Evolutionary conservation across 2,113 vertebrate genomes (phyloP).

Genomic region (Thalassarche chlororhynchos): DNA sequence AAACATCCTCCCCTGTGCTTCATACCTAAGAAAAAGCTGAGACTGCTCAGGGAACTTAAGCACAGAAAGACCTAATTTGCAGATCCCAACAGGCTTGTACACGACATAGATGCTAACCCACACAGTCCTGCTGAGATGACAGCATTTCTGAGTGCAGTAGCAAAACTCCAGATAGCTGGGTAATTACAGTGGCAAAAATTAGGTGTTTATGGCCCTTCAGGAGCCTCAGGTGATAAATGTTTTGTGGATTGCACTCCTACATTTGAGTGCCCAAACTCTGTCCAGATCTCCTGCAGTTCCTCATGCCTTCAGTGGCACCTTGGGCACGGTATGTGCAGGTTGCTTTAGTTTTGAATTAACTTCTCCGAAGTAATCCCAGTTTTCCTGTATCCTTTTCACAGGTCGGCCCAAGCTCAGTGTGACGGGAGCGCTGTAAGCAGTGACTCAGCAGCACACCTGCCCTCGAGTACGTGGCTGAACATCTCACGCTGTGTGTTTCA

Average conservation of each 20-base stretch:
- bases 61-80: slow-evolving; percentile 43
- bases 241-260: slow-evolving; percentile 8
- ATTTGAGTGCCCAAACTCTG: neutral
- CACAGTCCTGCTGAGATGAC: slow-evolving; percentile 45
- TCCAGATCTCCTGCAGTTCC: neutral
- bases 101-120: slow-evolving; percentile 14
- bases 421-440: neutral
- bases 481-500: neutral
- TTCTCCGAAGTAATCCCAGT: neutral
- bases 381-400: neutral
- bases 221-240: slow-evolving; percentile 44
- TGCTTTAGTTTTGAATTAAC: neutral
- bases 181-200: slow-evolving; percentile 57
- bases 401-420: neutral
- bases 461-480: neutral
- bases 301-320: neutral
- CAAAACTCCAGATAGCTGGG: slow-evolving; percentile 38
- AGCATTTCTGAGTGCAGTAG: slow-evolving; percentile 5
- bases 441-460: slow-evolving; percentile 8
- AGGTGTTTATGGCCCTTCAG: slow-evolving; percentile 22
- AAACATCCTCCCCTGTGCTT: neutral
- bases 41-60: neutral
- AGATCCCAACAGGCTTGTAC: slow-evolving; percentile 36
- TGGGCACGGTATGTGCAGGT: neutral
- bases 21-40: neutral